phyloP scores from a whole-genome alignment of 92 coral and sea anemone species.

The Porites cylindrica region DNA sequence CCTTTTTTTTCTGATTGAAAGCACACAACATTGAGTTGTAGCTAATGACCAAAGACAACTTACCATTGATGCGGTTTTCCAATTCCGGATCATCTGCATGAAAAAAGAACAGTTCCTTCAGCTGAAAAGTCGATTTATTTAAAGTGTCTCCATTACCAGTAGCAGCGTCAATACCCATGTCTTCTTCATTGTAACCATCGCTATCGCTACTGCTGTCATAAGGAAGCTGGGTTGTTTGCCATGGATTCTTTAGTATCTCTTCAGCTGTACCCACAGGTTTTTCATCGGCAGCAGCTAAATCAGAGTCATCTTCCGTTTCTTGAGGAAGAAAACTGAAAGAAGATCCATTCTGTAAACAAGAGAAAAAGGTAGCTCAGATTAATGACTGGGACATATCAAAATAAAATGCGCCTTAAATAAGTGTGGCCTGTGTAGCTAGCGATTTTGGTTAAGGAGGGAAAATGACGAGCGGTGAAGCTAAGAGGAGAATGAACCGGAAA shows the following conservation, averaged over 20 bases:
- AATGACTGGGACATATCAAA: background rate
- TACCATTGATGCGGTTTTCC: constrained; percentile 80
- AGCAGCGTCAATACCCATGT: constrained; percentile 15
- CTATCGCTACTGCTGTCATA: constrained; percentile 92
- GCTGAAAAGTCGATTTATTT: background rate
- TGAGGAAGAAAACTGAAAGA: constrained; percentile 62
- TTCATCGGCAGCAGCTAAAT: constrained; percentile 4
- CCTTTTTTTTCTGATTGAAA: no score
- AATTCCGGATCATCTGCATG: constrained; percentile 79
- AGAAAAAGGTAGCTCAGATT: no score
- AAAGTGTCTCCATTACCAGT: background rate
- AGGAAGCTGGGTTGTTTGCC: constrained; percentile 75
- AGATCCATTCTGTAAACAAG: constrained; percentile 22
- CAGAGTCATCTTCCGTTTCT: constrained; percentile 31
- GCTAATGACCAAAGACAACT: background rate
- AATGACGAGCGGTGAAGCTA: background rate
- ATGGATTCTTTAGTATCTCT: constrained; percentile 54
- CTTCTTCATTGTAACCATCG: constrained; percentile 70
- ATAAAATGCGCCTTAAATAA: no score
- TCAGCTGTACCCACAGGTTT: constrained; percentile 39
- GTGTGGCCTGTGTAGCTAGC: no score
- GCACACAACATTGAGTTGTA: no score
- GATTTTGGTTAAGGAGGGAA: no score
- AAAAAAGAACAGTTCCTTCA: constrained; percentile 82
- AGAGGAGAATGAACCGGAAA: background rate